These are phyloP conservation scores for Stylophora pistillata DNA, from an alignment of 64 coral and sea anemone species.

Conservation along the genomic window DNA sequence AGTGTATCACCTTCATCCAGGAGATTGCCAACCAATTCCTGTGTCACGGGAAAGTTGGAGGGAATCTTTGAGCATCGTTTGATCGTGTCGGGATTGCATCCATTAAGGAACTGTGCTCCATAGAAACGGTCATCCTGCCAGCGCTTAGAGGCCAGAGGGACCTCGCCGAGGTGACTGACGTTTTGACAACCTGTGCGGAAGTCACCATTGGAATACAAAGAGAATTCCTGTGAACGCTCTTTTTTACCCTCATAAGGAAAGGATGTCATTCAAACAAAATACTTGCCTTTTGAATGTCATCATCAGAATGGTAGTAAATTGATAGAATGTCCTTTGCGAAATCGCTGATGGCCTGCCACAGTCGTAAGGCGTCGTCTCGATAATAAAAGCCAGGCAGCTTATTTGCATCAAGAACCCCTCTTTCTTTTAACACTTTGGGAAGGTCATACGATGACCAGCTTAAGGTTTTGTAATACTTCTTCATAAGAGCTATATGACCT, in stretches of 20 bases:
- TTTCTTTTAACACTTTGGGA: conserved; percentile 58
- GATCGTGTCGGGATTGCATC: conserved; percentile 67
- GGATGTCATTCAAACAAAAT: neutral
- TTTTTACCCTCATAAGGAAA: neutral
- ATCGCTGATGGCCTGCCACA: conserved; percentile 66
- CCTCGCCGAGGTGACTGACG: neutral
- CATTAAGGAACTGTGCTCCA: too few relatives aligned
- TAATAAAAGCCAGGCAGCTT: conserved; percentile 88
- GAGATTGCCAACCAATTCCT: too few relatives aligned
- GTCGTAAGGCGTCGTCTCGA: conserved; percentile 75
- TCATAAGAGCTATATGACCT: conserved; percentile 73
- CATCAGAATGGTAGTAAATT: conserved; percentile 58
- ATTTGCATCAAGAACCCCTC: conserved; percentile 57
- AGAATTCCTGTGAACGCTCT: neutral
- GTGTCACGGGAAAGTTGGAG: conserved; percentile 59
- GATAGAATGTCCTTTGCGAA: conserved; percentile 46
- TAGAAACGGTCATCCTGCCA: conserved; percentile 76
- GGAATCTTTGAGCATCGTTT: conserved; percentile 64
- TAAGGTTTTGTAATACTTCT: conserved; percentile 78
- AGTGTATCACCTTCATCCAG: conserved; percentile 69
- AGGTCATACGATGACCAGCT: conserved; percentile 74
- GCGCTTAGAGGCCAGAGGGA: neutral
- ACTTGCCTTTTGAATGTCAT: conserved; percentile 46
- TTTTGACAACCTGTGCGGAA: too few relatives aligned
- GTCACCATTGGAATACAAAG: neutral